Percentiles rank a stretch among this genome's conserved stretches.
These are phyloP conservation scores for Aleadryas rufinucha DNA, from an alignment of 2,113 vertebrate species.

Conservation along the genomic window DNA sequence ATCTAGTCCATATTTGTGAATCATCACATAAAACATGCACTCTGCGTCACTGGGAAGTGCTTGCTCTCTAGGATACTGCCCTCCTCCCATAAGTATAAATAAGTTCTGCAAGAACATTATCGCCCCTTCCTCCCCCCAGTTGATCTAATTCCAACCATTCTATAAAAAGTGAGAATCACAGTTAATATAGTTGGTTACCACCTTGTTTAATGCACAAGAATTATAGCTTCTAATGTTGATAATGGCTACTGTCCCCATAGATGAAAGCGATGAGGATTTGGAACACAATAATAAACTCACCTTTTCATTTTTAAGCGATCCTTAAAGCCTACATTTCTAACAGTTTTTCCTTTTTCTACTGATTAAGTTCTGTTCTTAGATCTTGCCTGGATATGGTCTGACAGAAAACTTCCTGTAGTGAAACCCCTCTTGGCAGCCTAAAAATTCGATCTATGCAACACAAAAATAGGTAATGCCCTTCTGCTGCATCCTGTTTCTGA, in stretches of 20 bases:
- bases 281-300: neutral
- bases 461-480: neutral
- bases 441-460: neutral
- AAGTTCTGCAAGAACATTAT: neutral
- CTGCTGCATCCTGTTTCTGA: neutral
- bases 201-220: neutral
- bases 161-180: neutral
- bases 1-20: neutral
- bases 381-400: neutral
- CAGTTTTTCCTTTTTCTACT: neutral
- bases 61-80: neutral
- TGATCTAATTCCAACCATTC: neutral
- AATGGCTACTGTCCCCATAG: neutral
- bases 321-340: neutral
- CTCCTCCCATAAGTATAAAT: neutral
- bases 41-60: neutral
- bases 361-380: neutral
- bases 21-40: neutral
- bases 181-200: neutral
- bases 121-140: rapidly evolving
- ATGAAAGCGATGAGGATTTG: neutral
- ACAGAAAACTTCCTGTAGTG: neutral
- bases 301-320: neutral
- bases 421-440: neutral
- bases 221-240: neutral